Evolutionary conservation across 2,797 vertebrate species (phyloP).

Genomic region (Urocyon cinereoargenteus): DNA sequence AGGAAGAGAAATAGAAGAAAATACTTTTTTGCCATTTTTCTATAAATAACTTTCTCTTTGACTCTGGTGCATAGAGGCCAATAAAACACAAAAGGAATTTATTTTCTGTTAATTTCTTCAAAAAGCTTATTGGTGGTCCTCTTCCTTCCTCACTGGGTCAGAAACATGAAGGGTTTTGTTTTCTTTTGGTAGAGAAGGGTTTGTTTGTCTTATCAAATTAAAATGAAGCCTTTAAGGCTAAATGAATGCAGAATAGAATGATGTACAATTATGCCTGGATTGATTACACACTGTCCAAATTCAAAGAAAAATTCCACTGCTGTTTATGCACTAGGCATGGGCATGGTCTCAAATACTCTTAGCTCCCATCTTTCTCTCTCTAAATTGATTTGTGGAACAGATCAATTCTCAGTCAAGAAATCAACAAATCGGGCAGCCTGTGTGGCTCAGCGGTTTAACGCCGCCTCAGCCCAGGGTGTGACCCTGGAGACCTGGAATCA

Average conservation of each 20-base stretch:
- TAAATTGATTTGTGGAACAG: neutral
- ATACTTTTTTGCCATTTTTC: neutral
- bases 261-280: neutral
- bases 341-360: neutral
- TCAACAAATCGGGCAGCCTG: neutral
- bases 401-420: neutral
- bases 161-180: neutral
- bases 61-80: neutral
- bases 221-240: neutral
- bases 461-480: too few species aligned
- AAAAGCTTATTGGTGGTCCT: neutral
- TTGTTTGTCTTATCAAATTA: neutral
- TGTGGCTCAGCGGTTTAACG: too few species aligned
- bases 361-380: neutral
- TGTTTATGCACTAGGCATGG: neutral
- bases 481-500: too few species aligned
- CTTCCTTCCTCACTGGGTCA: neutral
- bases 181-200: neutral
- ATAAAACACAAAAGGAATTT: neutral
- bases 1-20: neutral
- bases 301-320: neutral
- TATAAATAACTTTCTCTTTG: neutral
- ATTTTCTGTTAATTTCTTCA: neutral
- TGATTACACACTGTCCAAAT: neutral
- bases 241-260: neutral